Evolutionary conservation across 2,888 invertebrate genomes (phyloP), one percentile per base, ranked within the genome.

Genomic region (Dilophus febrilis): DNA sequence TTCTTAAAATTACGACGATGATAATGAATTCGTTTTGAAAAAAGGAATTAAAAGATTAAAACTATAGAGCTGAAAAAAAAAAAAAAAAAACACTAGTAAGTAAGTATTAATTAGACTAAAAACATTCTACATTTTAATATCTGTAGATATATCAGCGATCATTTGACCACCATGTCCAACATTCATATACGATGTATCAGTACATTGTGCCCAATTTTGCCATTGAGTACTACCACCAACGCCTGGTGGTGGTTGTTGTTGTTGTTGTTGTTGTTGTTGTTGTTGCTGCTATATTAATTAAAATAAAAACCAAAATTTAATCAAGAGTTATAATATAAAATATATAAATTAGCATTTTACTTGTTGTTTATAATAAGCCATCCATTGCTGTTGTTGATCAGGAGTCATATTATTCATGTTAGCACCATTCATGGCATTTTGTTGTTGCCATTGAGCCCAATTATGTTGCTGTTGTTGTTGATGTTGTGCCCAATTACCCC

Each of bases 151-250:
- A 17, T 27, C 17, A 4, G 36, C 28, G 28, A 22, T 35, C n/a
- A 11, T 19, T n/a, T 4, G 19, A 35, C 16, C 30, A 7, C 31
- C 38, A 38, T 39, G 22, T 22, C 22, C 22, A 4, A 22, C 22
- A 8, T 22, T 22, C 4, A 22, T 22, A 8, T 22, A 22, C 22
- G 22, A 39, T 28, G 33, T 27, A 33, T 39, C 33, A 18, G 39
- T 34, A 11, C 33, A 34, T 13, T 34, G 34, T 3, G 39, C 27
- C 39, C 39, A 39, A 34, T 39, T 27, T 34, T 39, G 39, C 39
- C 39, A 39, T 13, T 18, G 27, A 7, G 28, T 28, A 27, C 18
- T 34, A 6, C n/a, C 33, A 16, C 12, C 8, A 34, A 18, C 3
- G 18, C 17, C 18, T 35, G 7, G 7, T 22, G 8, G 10, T 34